Evolutionary conservation across 2,797 vertebrate genomes (phyloP), one percentile per base, ranked within the genome.

Genomic region (Aphelocoma californica): DNA sequence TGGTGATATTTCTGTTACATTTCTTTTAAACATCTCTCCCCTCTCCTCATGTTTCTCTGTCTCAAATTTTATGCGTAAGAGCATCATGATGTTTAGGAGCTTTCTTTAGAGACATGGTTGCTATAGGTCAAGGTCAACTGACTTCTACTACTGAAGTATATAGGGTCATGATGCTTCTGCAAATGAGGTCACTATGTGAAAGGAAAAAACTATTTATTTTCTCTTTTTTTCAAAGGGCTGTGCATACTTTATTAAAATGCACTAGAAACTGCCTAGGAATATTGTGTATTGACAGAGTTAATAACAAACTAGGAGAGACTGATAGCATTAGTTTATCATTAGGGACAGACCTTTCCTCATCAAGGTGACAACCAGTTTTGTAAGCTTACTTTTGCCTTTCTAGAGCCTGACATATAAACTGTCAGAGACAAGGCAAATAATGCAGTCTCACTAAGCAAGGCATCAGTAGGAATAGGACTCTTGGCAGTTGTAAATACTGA

Each of bases 401-500:
- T 74, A 74, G 92, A 97, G 96, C 94, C 96, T 93, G 94, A 94
- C 95, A 96, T 92, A 96, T 91, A 98, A 97, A 97, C 97, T 98
- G 97, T 97, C 95, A 96, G 85, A 96, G 93, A 73, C 90, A 90
- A 92, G 87, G 90, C 96, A 97, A 97, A 97, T 97, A 95, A 96
- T 96, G 88, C 90, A 87, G 96, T 92, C 94, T 97, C 88, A 84
- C 96, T 96, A 91, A 96, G 93, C 90, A 15, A 94, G 75, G 69
- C 93, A 89, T 86, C 94, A 90, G 95, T 71, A 93, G 91, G 96
- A 95, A 73, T 88, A 86, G 87, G 95, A 90, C 96, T 96, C 96
- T 86, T 97, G 97, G 95, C 97, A 96, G 94, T 87, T 96, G 90
- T 84, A 92, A 97, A 97, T 95, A 97, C 92, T 34, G 57, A 96